A percentile compares a stretch with the other conserved stretches of the same genome.
These are phyloP conservation scores for Larimichthys polyactis DNA, from an alignment of 2,113 vertebrate genomes.

Conservation along the genomic window DNA sequence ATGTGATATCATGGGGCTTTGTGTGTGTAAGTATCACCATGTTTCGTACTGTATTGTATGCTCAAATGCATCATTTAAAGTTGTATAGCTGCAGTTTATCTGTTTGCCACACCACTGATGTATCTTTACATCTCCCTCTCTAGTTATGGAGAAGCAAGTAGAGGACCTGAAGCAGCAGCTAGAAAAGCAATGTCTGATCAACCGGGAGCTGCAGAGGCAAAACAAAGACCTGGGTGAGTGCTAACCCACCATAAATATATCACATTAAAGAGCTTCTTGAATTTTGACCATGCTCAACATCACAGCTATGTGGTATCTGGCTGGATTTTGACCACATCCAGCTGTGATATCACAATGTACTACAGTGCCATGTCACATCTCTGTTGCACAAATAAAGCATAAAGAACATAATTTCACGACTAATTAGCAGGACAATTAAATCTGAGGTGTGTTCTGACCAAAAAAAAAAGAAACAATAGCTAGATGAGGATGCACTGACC, in stretches of 20 bases:
- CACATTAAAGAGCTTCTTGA: neutral
- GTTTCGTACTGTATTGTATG: neutral
- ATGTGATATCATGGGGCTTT: neutral
- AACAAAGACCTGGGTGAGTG: conserved; percentile 83
- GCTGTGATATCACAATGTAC: neutral
- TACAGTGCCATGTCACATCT: neutral
- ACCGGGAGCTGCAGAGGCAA: conserved; percentile 81
- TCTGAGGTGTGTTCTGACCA: neutral
- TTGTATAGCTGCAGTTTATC: neutral
- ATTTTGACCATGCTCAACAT: neutral
- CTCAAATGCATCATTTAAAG: neutral
- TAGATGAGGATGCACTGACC: too few relatives aligned
- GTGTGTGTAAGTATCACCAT: neutral
- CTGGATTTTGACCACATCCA: neutral
- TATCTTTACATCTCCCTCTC: neutral
- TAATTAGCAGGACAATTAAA: too few relatives aligned
- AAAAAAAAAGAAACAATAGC: neutral
- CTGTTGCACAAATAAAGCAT: neutral
- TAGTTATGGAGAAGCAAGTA: conserved; percentile 83
- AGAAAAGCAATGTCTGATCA: conserved; percentile 82
- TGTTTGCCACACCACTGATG: neutral
- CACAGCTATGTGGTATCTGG: neutral
- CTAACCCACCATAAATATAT: neutral
- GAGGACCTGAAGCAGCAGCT: conserved; percentile 82
- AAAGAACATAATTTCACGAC: too few relatives aligned